These are phyloP conservation scores for Astreopora myriophthalma DNA, from an alignment of 64 coral and sea anemone genomes.

Conservation along the genomic window DNA sequence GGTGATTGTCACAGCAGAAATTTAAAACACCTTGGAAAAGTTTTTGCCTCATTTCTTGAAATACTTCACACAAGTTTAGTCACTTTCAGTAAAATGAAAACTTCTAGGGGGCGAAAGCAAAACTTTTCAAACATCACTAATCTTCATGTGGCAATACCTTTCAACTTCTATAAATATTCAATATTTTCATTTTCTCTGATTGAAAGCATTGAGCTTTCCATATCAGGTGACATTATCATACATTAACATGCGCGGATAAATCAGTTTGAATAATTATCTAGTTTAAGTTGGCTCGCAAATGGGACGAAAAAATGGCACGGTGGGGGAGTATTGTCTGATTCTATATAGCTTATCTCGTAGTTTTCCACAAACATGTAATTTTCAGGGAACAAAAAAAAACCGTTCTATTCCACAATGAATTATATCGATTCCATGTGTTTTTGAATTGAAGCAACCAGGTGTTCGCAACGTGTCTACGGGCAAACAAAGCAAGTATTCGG, in stretches of 20 bases:
- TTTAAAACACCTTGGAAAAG: neutral
- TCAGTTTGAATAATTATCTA: neutral
- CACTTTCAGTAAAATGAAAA: neutral
- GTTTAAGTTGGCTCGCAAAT: neutral
- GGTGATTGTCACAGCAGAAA: constrained; percentile 37
- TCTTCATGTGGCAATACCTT: neutral
- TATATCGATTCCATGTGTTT: constrained; percentile 79
- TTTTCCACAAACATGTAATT: neutral
- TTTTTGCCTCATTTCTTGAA: neutral
- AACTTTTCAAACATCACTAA: neutral
- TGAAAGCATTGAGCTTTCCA: neutral
- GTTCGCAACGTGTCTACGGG: constrained; percentile 82
- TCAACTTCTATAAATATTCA: neutral
- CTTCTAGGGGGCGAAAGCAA: neutral
- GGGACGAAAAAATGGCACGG: neutral
- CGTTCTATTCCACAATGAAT: constrained; percentile 16
- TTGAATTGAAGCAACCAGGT: constrained; percentile 74
- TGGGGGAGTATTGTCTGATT: neutral
- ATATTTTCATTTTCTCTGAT: neutral
- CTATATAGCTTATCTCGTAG: neutral
- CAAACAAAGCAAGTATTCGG: constrained; percentile 63
- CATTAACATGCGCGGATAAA: neutral
- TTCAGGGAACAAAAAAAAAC: neutral
- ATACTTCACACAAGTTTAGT: neutral
- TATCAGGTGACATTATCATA: constrained; percentile 25